A percentile compares a stretch with the other conserved stretches of the same genome.
Evolutionary conservation across 2,797 vertebrate species (phyloP).

Genomic region (Naso thynnoides): DNA sequence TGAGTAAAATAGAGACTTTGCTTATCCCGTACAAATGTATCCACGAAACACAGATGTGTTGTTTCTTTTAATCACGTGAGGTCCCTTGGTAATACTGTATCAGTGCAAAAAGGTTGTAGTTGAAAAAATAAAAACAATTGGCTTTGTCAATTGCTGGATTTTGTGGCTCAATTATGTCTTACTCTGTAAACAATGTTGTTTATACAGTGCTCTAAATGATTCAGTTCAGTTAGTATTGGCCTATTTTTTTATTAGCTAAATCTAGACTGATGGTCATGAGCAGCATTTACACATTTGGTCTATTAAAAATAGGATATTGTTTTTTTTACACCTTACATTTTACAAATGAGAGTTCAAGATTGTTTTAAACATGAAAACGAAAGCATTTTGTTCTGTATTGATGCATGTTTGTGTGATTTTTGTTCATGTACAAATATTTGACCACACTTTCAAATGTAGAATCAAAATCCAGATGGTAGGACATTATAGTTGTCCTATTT

Average conservation of each 20-base stretch:
- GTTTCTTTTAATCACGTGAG: too few species aligned
- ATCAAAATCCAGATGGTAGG: constrained; percentile 74
- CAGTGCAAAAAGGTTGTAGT: too few species aligned
- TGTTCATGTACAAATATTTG: constrained; percentile 66
- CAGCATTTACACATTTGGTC: background rate
- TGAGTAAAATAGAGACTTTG: too few species aligned
- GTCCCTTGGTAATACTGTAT: too few species aligned
- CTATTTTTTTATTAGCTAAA: background rate
- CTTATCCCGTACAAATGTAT: too few species aligned
- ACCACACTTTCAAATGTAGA: constrained; percentile 52
- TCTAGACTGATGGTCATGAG: background rate
- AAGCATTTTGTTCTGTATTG: background rate
- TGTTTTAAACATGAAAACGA: background rate
- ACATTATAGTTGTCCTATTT: constrained; percentile 56
- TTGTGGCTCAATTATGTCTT: background rate
- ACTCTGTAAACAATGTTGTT: background rate
- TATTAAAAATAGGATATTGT: background rate
- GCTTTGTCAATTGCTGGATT: background rate
- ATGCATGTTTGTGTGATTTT: constrained; percentile 51
- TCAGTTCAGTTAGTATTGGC: too few species aligned
- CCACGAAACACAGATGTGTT: too few species aligned
- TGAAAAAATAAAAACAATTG: background rate
- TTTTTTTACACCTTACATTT: background rate
- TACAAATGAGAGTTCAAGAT: background rate
- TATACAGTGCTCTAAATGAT: background rate